phyloP scores from a whole-genome alignment of 2,113 vertebrate genomes.

The Neolamprologus kungweensis region DNA sequence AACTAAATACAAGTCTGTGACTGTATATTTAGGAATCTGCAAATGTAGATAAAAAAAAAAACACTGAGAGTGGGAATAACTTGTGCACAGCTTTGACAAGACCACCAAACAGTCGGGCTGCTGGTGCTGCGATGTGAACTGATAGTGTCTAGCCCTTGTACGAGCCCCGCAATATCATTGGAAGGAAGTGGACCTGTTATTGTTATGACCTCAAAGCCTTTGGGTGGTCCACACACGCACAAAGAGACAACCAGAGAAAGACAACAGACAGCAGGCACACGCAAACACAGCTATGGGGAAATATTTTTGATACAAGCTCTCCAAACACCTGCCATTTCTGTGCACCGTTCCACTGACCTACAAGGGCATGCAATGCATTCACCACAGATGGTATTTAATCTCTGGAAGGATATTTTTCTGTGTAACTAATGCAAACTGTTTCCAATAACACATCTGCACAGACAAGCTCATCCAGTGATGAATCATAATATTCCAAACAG shows the following conservation, averaged over 20 bases:
- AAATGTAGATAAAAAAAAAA: neutral
- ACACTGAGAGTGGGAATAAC: neutral
- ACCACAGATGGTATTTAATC: neutral
- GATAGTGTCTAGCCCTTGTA: constrained; percentile 19
- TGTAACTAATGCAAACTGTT: neutral
- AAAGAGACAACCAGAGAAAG: neutral
- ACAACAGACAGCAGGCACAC: neutral
- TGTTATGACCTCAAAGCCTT: constrained; percentile 54
- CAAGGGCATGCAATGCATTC: neutral
- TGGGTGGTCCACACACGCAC: constrained; percentile 61
- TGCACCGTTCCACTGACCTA: neutral
- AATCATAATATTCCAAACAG: neutral
- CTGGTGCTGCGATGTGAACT: constrained; percentile 32
- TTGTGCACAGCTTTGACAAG: constrained; percentile 27
- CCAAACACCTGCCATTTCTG: constrained; percentile 25
- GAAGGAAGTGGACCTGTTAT: constrained; percentile 63
- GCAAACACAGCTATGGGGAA: constrained; percentile 7
- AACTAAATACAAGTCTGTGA: neutral
- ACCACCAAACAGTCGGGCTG: constrained; percentile 33
- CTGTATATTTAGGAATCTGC: neutral
- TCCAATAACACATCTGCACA: neutral
- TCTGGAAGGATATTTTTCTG: constrained; percentile 13
- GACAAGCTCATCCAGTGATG: neutral
- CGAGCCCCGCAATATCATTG: constrained; percentile 34
- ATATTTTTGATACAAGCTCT: neutral